Evolutionary conservation across 1,140 invertebrate species (phyloP).

Genomic region (Bombyx mandarina): DNA sequence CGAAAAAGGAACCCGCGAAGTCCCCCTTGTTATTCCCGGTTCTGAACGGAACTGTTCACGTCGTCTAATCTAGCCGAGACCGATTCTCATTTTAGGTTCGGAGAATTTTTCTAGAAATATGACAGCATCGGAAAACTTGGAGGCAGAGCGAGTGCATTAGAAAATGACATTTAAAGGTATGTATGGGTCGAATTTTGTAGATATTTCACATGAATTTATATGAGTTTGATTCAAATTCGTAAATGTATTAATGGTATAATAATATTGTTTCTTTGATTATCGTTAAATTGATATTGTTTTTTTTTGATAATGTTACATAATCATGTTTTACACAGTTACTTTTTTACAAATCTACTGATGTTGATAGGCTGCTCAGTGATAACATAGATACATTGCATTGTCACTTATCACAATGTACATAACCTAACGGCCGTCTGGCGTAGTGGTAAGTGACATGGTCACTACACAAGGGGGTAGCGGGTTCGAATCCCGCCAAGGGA

Average conservation of each 20-base stretch:
- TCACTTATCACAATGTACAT: too few relatives aligned
- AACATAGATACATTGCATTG: too few relatives aligned
- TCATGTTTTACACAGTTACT: too few relatives aligned
- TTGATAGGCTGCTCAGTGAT: too few relatives aligned
- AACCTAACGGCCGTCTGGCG: too few relatives aligned
- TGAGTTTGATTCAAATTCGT: neutral
- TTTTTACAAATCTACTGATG: too few relatives aligned
- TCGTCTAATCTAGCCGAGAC: neutral
- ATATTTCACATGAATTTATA: neutral
- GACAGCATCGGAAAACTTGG: too few relatives aligned
- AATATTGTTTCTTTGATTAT: neutral
- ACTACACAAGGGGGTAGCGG: too few relatives aligned
- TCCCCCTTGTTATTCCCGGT: slow-evolving; percentile 4
- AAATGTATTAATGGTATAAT: neutral
- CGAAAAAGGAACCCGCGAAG: slow-evolving; percentile 3
- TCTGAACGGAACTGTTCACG: slow-evolving; percentile 2
- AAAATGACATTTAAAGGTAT: too few relatives aligned
- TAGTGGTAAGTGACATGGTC: too few relatives aligned
- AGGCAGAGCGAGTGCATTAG: too few relatives aligned
- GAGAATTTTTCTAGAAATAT: neutral
- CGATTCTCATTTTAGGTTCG: neutral
- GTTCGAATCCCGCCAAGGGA: too few relatives aligned
- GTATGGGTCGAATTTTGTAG: neutral
- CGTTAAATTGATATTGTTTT: neutral
- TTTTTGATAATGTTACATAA: neutral